Base-by-base conservation (phyloP, 92 coral and sea anemone species). In the Nematostella vectensis region DNA sequence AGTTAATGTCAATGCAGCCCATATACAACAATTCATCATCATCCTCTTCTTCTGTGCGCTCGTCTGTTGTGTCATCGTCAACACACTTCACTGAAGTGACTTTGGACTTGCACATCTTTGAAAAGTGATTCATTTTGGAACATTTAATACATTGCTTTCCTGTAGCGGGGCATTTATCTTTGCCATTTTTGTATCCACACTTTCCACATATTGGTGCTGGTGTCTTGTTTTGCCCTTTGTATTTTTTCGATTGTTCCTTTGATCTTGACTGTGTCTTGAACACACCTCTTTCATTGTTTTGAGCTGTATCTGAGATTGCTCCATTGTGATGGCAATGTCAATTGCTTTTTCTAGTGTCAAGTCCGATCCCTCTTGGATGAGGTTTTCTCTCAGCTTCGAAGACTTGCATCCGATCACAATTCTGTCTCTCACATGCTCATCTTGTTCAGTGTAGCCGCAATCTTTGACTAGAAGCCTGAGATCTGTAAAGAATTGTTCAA, bases 351-450 rank as follows among this genome's bases (percentile, higher is more conserved):
- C 65, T 55, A 62, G 28, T 28, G 58, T 62, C 16, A 71, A 59
- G 25, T 63, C 66, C 2, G 67, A 55, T 20, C 78, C 78, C 63
- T 72, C 72, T 29, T 55, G 58, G 31, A 62, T 52, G 9, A 63
- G 62, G 25, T 36, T 55, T 40, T 71, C 78, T 71, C 65, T 36
- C 12, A 65, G 48, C 49, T 64, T 72, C 17, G 60, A 18, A 11
- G 65, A 29, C 24, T 72, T 27, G 21, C 60, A 47, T 2, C 79
- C 79, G 48, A 48, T 48, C 9, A 64, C 61, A 3, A 72, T 47
- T 55, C 67, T 27, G 36, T 71, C 71, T 50, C 79, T 13, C 9
- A 36, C 42, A 36, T 36, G 42, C 52, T 52, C 70, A 25, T 70
- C 70, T 16, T 29, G 27, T 22, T 70, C 70, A 11, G 48, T 37